Conservation (phyloP, 2,113 vertebrate species). For the Pelmatolapia mariae region DNA sequence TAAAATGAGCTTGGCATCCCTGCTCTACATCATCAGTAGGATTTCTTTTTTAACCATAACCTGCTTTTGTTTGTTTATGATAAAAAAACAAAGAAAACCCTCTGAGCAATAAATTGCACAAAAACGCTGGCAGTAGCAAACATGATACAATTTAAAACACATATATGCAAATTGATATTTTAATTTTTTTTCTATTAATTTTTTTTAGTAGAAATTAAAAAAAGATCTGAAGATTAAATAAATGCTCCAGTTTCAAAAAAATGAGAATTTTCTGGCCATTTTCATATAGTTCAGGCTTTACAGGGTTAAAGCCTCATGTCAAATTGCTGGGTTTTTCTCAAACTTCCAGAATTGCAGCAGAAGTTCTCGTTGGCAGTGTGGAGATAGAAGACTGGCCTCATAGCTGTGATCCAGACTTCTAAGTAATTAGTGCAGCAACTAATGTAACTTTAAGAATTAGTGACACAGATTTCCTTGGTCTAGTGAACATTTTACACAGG, state of each 20-base stretch:
- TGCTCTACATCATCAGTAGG: background rate
- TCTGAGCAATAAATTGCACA: background rate
- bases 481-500: background rate
- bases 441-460: background rate
- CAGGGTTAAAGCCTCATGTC: background rate
- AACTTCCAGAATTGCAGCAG: background rate
- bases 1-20: background rate
- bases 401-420: background rate
- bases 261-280: background rate
- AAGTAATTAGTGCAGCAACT: background rate
- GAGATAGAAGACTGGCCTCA: background rate
- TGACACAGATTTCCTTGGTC: background rate
- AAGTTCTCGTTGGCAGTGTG: background rate
- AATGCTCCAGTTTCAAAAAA: background rate
- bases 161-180: background rate
- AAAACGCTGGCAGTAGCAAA: background rate
- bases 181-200: fast-evolving
- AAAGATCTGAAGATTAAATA: background rate
- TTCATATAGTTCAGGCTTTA: background rate
- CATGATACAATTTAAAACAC: background rate
- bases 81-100: fast-evolving
- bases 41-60: background rate
- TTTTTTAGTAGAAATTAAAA: background rate
- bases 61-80: background rate
- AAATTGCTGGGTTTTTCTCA: background rate